Evolutionary conservation across 2,113 vertebrate species (phyloP), one percentile per base, ranked within the genome.

Genomic region (Upupa epops): DNA sequence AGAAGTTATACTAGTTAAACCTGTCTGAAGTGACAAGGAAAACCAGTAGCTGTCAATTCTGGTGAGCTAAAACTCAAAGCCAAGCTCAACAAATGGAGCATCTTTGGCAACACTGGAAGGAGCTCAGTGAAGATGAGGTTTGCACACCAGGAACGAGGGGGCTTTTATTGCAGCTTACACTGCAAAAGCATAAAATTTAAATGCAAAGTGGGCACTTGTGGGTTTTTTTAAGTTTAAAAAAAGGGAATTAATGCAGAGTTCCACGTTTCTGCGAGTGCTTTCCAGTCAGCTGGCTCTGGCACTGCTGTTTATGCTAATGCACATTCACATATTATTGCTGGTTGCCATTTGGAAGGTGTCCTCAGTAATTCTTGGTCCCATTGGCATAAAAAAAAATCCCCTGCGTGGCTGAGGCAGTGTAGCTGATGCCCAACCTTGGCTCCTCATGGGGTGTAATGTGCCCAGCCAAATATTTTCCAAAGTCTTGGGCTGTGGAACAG

Each of bases 261-360:
- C 18, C 29, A 48, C 42, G 8, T 48, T 34, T 55, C 13, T 24
- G 31, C 19, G 37, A 58, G 20, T 68, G 78, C 14, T 76, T 79
- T 74, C 40, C 19, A 91, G 79, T 31, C 92, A 92, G 82, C 82
- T 63, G 42, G 17, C 12, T 40, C 58, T 83, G 68, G 89, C 20
- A 2, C 5, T n/a, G 79, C 75, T 83, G 48, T 83, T 66, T 74
- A 68, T 89, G 85, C 56, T 65, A n/a, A 66, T 65, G 66, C 5
- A 5, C 6, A 49, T 37, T 70, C 45, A 2, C 24, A 2, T 73
- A 55, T 48, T 34, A 63, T 78, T 9, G 5, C 68, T 42, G 79
- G 69, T 89, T 93, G 85, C 95, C 72, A 96, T 74, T 84, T 89
- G 87, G 63, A 95, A 84, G 48, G 37, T 34, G 42, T 80, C 61